Evolutionary conservation across 2,113 vertebrate species (phyloP), one percentile per base, ranked within the genome.

Genomic region (Geococcyx californianus): DNA sequence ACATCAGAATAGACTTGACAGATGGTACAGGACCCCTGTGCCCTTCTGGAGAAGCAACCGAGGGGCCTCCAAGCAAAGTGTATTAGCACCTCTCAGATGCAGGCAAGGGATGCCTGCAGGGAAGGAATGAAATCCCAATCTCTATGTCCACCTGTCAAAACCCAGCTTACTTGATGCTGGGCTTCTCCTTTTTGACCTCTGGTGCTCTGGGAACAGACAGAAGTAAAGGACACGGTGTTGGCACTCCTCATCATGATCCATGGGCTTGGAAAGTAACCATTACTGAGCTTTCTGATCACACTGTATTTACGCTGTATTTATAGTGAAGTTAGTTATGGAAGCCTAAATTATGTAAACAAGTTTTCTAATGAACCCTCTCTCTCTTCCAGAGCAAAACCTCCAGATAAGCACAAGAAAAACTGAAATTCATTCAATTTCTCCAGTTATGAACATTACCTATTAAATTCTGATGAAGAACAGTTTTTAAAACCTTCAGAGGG

Each of bases 1-100:
- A 58, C 11, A 13, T n/a, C 45, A 74, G 68, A 89, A 86, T 55
- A 74, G 51, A 51, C n/a, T 59, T 92, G 76, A 66, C 84, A 94
- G 89, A 95, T 91, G 94, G 89, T 74, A 42, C 42, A 69, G 59
- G 87, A 94, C 72, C 86, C 67, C 63, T 74, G 59, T 69, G 73
- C 63, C 76, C 80, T 90, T 72, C 67, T 87, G 63, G 40, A 60
- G 64, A 74, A 88, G 75, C 20, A 78, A 79, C 9, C 31, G 40
- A 16, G 76, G 68, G 40, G 69, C 42, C 78, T 15, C 13, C 42
- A 77, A n/a, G 51, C 68, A 60, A 77, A 68, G 44, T 25, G 86
- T 11, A 45, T 94, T 83, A 89, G n/a, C 83, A 88, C 54, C 49
- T 60, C 31, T 85, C 67, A 90, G 60, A 89, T 40, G 56, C n/a